Base-by-base conservation (phyloP, 2,113 vertebrate genomes). In the Catagonus wagneri region DNA sequence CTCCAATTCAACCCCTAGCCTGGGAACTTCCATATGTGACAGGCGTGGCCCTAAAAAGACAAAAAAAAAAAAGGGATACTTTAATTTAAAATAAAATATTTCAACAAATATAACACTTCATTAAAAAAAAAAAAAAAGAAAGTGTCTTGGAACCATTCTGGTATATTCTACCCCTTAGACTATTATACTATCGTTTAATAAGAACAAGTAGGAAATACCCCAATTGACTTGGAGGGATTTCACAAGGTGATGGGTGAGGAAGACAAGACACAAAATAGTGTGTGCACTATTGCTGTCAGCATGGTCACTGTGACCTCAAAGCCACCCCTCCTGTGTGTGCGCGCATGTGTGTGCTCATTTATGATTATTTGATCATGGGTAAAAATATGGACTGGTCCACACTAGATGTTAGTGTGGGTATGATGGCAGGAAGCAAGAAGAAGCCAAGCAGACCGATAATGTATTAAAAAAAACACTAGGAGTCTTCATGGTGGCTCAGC, bases 271-370 rank as follows among this genome's bases (percentile, higher is more conserved):
- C 52, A 29, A 8, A 69, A 32, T 22, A 6, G 60, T 17, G 20
- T 32, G n/a, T 17, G 6, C 4, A 4, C 10, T 6, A 81, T n/a
- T n/a, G 27, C n/a, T 3, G 16, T 54, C 44, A 6, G 11, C 1
- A 0, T 36, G 61, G 16, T 14, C 72, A 78, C 11, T 2, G 8
- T 27, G 87, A 65, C 39, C 27, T 17, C 52, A 32, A 3, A 83
- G 36, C 27, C 60, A 6, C 44, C 15, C 10, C 22, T 10, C 10
- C 25, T 27, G 0, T 52, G 76, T 76, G 50, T n/a, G 27, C 8
- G 44, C n/a, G 44, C 23, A 12, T 7, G 19, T 25, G 14, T 11
- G 27, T 2, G n/a, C 16, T 16, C 13, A 56, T 76, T 34, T 76
- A 65, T 52, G 72, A 74, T 19, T 52, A 20, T 14, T 11, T 0